Evolutionary conservation across 2,888 invertebrate species (phyloP), one percentile per base, ranked within the genome.

Genomic region (Cacoxenus indagator): DNA sequence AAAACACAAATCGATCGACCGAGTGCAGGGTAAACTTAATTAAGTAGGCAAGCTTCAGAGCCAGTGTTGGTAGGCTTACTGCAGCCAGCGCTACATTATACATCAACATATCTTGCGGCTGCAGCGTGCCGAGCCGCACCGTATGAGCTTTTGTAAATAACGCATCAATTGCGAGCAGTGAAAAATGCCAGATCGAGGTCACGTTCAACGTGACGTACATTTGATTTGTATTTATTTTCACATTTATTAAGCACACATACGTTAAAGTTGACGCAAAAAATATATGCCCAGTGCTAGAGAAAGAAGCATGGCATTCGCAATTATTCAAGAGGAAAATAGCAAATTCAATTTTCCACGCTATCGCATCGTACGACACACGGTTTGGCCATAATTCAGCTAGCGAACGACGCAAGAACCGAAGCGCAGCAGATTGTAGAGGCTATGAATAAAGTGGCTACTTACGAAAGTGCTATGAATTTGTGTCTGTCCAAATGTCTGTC

Each of bases 261-360:
- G 48, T 51, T 1, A 55, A 46, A 46, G 6, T 46, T 1, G 11
- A 4, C 11, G 5, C 3, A 8, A 46, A 46, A 46, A 8, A 46
- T 1, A 37, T 37, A 8, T 37, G 37, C 37, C 64, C 57, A 51
- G 66, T 59, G n/a, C 24, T 11, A 73, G 22, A 46, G 17, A 46
- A 46, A 19, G 4, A 46, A 46, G 17, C 46, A 2, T 1, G 17
- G 17, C 26, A 19, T 59, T 59, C n/a, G 59, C n/a, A 59, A 31
- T 59, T 59, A 59, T 59, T 59, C 29, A 59, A 59, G 22, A 59
- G 11, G 37, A 59, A 61, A 61, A 48, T 61, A 67, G 73, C 77
- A 81, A 81, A 81, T 81, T 81, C 77, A 82, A 82, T 82, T 81
- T 81, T 82, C 80, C 81, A 81, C 81, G 76, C 78, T 77, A 77